Evolutionary conservation across 2,797 vertebrate genomes (phyloP).

Genomic region (Lacerta agilis): DNA sequence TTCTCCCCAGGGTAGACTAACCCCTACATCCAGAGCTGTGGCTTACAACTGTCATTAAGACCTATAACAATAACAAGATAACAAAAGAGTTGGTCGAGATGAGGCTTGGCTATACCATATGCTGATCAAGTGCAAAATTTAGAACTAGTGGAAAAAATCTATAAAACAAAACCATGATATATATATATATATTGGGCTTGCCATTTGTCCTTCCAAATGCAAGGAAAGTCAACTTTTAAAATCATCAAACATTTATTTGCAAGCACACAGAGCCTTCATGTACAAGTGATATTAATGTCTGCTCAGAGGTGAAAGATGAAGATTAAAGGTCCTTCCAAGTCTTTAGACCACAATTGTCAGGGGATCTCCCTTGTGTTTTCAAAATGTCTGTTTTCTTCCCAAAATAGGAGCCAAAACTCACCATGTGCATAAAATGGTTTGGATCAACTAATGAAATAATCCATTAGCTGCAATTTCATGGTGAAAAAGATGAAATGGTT

Average conservation of each 20-base stretch:
- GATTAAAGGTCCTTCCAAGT: background rate
- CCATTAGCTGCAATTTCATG: background rate
- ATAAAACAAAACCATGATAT: slow-evolving; percentile 70
- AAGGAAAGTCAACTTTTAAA: slow-evolving; percentile 29
- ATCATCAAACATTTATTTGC: background rate
- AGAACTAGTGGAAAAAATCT: slow-evolving; percentile 67
- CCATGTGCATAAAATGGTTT: background rate
- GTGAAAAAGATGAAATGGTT: background rate
- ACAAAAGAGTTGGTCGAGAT: slow-evolving; percentile 92
- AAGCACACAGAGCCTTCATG: slow-evolving; percentile 18
- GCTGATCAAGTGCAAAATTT: slow-evolving; percentile 84
- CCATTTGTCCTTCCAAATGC: slow-evolving; percentile 45
- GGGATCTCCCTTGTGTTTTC: background rate
- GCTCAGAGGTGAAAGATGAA: background rate
- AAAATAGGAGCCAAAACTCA: background rate
- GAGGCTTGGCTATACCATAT: slow-evolving; percentile 93
- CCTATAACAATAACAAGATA: slow-evolving; percentile 92
- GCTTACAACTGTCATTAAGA: slow-evolving; percentile 99
- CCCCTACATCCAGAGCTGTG: slow-evolving; percentile 92
- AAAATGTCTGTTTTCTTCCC: background rate
- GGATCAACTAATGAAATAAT: background rate
- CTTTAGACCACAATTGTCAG: background rate
- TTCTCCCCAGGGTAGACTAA: slow-evolving; percentile 94
- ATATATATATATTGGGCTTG: slow-evolving; percentile 10
- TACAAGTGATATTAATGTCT: slow-evolving; percentile 11